These are phyloP conservation scores for Girardinichthys multiradiatus DNA, from an alignment of 2,113 vertebrate genomes.

Conservation along the genomic window DNA sequence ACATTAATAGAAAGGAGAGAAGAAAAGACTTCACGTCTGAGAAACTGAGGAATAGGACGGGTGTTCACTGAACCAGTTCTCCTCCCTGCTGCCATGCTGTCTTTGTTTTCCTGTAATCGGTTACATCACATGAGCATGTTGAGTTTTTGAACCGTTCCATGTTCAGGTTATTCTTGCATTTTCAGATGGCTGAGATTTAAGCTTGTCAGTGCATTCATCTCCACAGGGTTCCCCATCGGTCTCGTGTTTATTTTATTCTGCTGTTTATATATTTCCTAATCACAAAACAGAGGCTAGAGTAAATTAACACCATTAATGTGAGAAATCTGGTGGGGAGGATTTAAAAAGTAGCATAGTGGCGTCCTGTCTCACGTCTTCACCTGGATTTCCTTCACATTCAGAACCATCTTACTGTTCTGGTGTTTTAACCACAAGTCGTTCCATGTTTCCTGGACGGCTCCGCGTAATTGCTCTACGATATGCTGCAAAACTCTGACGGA, in stretches of 20 bases:
- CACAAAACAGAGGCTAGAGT: slow-evolving; percentile 10
- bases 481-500: slow-evolving; percentile 74
- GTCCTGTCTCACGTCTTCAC: no score
- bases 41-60: slow-evolving; percentile 58
- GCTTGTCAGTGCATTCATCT: slow-evolving; percentile 62
- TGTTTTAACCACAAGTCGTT: slow-evolving; percentile 16
- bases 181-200: slow-evolving; percentile 23
- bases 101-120: slow-evolving; percentile 17
- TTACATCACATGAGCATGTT: slow-evolving; percentile 31
- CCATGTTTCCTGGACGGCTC: slow-evolving; percentile 1
- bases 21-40: slow-evolving; percentile 49
- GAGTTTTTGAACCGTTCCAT: slow-evolving; percentile 34
- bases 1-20: slow-evolving; percentile 44
- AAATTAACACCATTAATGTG: slow-evolving; percentile 26
- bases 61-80: slow-evolving; percentile 47
- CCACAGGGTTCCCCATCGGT: slow-evolving; percentile 30
- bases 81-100: slow-evolving; percentile 41
- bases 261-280: slow-evolving; percentile 36
- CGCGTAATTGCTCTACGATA: slow-evolving; percentile 60
- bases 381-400: slow-evolving; percentile 15
- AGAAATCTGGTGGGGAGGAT: slow-evolving; percentile 3
- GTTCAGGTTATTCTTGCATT: slow-evolving; percentile 26
- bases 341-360: slow-evolving; percentile 46
- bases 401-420: background rate
- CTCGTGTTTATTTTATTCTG: slow-evolving; percentile 39